phyloP scores from a whole-genome alignment of 2,113 vertebrate genomes.

The Odontophorus gujanensis region DNA sequence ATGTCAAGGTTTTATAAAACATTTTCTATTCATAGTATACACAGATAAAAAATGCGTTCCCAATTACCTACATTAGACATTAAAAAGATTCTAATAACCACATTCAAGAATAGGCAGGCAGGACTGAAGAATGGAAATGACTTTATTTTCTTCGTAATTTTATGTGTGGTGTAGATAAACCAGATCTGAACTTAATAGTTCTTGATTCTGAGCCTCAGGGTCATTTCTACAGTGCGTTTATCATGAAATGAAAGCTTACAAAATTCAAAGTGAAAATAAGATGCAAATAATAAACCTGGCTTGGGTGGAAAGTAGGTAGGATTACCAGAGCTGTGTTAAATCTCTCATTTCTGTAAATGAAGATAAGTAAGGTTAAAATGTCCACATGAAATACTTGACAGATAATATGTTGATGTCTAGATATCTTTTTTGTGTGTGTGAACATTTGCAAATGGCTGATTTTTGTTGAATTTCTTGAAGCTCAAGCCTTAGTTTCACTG shows the following conservation, averaged over 20 bases:
- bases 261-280: not conserved
- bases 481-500: not conserved
- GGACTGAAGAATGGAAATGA: not conserved
- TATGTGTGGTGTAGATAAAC: not conserved
- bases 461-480: not conserved
- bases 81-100: not conserved
- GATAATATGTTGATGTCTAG: not conserved
- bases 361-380: not conserved
- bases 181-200: not conserved
- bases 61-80: not conserved
- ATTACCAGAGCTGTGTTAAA: not conserved
- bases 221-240: not conserved
- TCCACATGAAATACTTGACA: not conserved
- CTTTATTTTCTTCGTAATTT: not conserved
- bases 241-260: not conserved
- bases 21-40: not conserved
- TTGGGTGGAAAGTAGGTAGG: not conserved
- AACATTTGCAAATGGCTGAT: not conserved
- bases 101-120: not conserved
- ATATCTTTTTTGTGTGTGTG: accelerated
- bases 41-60: not conserved
- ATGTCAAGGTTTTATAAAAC: not conserved
- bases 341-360: not conserved
- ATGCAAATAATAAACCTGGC: not conserved
- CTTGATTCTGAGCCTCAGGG: constrained; percentile 6